phyloP scores from a whole-genome alignment of 30 jellyfish, hydroid and myxozoan genomes.

The Euphysa ruthae region DNA sequence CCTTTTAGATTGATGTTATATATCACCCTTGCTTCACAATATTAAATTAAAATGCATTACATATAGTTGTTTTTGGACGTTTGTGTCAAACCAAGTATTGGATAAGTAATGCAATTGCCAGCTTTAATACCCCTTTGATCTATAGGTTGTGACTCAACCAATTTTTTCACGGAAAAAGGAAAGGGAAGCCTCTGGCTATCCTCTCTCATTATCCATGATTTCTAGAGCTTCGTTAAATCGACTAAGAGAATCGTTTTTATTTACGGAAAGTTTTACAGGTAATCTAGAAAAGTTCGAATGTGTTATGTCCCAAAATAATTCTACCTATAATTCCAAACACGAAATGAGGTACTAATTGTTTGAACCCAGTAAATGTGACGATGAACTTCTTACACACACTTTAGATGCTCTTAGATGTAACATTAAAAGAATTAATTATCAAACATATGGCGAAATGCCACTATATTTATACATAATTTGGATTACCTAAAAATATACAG shows the following conservation, averaged over 20 bases:
- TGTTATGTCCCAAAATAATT: slow-evolving; percentile 4
- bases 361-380: slow-evolving; percentile 37
- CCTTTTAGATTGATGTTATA: no score
- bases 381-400: slow-evolving; percentile 46
- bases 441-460: slow-evolving; percentile 48
- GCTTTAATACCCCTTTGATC: background rate
- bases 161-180: slow-evolving; percentile 8
- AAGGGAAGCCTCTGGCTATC: background rate
- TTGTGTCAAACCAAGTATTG: no score
- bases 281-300: slow-evolving; percentile 6
- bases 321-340: no score
- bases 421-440: slow-evolving; percentile 33
- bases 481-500: slow-evolving; percentile 22
- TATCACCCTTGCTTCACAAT: no score
- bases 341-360: slow-evolving; percentile 15
- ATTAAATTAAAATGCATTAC: no score
- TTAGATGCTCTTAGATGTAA: slow-evolving; percentile 30
- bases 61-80: no score
- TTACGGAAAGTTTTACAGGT: background rate
- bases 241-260: background rate
- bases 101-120: background rate
- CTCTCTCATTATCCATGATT: background rate
- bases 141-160: slow-evolving; percentile 39
- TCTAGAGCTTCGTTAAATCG: background rate
- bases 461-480: slow-evolving; percentile 12